Evolutionary conservation across 2,113 vertebrate species (phyloP), one percentile per base, ranked within the genome.

Genomic region (Melanotaenia duboulayi): DNA sequence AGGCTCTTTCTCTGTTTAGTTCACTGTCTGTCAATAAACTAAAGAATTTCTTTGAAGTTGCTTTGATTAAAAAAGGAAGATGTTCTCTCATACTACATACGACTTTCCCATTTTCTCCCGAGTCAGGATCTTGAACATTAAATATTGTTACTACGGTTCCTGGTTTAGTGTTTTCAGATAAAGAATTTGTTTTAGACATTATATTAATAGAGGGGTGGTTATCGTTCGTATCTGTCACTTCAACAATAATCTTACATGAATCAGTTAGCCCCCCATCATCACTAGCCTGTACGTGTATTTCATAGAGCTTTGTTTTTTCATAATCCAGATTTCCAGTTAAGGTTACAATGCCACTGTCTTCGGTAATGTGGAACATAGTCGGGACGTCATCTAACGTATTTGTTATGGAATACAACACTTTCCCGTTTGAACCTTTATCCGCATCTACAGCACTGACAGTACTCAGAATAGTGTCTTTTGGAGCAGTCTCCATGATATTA

Each of bases 221-320:
- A 63, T 95, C 94, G 80, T 95, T 95, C 6, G 91, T 86, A 66
- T 95, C 94, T 11, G 86, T 67, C 40, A 95, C 67, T 40, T 94
- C 93, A 10, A 94, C 89, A 14, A 92, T 79, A 1, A 96, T 76
- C 2, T 93, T 87, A n/a, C 93, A 92, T 1, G 90, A 92, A 0
- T 91, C 85, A 0, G 76, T 67, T 0, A 94, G 58, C 0, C 94
- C 92, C 0, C 95, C 94, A 0, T 91, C 90, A 32, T 95, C 95
- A 32, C 54, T 92, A 1, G 94, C 95, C 54, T 94, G 86, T 2
- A 96, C 48, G 39, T 87, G 79, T 66, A 96, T 82, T 58, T 87
- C 52, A 37, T 93, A 94, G 14, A 61, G 68, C 4, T 64, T 81
- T 17, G 52, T 64, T 24, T 91, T 89, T 74, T 96, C 95, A 69